phyloP scores from a whole-genome alignment of 64 coral and sea anemone species.

The Stichodactyla mertensii region DNA sequence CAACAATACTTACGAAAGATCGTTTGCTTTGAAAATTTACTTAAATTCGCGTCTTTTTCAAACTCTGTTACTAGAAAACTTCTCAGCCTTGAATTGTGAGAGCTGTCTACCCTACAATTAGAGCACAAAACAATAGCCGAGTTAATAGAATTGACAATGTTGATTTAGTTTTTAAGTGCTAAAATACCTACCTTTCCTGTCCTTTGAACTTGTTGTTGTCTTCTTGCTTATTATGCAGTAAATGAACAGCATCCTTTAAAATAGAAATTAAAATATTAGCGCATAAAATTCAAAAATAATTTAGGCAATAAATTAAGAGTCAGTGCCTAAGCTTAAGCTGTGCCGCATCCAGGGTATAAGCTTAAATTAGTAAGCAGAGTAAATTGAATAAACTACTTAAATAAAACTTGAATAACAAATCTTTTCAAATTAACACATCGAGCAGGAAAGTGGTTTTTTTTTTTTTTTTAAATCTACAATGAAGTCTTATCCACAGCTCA shows the following conservation, averaged over 20 bases:
- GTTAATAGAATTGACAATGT: neutral
- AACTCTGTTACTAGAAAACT: constrained; percentile 1
- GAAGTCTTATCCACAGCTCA: neutral
- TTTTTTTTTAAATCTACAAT: neutral
- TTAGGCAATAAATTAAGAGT: neutral
- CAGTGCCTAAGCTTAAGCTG: neutral
- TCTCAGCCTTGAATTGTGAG: neutral
- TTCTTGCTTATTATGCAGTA: constrained; percentile 24
- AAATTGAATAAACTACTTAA: no score
- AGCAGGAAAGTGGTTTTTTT: neutral
- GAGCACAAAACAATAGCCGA: neutral
- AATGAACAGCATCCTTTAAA: constrained; percentile 12
- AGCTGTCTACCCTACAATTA: neutral
- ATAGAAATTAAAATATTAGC: no score
- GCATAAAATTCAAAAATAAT: neutral
- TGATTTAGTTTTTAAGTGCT: neutral
- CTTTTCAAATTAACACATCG: neutral
- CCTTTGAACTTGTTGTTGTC: constrained; percentile 8
- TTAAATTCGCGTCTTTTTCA: neutral
- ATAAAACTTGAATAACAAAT: neutral
- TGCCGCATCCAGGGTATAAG: no score
- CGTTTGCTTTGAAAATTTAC: neutral
- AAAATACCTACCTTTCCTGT: constrained; percentile 14
- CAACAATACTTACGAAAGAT: neutral
- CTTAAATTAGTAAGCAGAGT: no score